A percentile compares a stretch with the other conserved stretches of the same genome.
Evolutionary conservation across 1,140 invertebrate genomes (phyloP).

Genomic region (Drosophila ercepeae): DNA sequence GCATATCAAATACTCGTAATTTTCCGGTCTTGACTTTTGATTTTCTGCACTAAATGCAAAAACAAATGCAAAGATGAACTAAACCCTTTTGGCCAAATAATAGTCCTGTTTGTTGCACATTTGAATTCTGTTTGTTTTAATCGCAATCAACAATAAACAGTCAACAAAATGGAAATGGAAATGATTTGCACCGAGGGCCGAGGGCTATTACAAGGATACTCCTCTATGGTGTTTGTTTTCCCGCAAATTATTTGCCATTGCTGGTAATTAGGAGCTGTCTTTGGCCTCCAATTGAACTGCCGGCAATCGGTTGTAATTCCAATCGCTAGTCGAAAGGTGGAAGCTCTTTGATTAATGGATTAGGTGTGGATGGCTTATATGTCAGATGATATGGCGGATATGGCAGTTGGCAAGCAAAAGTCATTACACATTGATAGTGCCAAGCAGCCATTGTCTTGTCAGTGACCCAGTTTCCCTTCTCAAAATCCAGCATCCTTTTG

Average conservation of each 20-base stretch:
- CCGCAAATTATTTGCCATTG: slow-evolving; percentile 52
- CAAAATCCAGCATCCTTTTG: neutral
- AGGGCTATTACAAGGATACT: slow-evolving; percentile 46
- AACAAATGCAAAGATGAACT: slow-evolving; percentile 16
- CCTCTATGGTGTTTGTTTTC: slow-evolving; percentile 13
- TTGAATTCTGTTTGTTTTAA: slow-evolving; percentile 19
- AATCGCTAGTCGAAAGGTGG: slow-evolving; percentile 55
- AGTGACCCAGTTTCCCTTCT: slow-evolving; percentile 29
- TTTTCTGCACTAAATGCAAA: slow-evolving; percentile 22
- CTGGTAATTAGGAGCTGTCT: slow-evolving; percentile 52
- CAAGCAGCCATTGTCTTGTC: slow-evolving; percentile 27
- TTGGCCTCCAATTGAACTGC: slow-evolving; percentile 27
- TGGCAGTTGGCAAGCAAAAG: slow-evolving; percentile 13
- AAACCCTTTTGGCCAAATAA: slow-evolving; percentile 12
- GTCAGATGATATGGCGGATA: slow-evolving; percentile 3
- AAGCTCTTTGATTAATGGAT: slow-evolving; percentile 37
- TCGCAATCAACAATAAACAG: slow-evolving; percentile 14
- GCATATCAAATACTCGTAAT: slow-evolving; percentile 36
- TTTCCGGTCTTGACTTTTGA: slow-evolving; percentile 14
- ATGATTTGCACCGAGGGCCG: slow-evolving; percentile 20
- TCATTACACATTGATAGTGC: slow-evolving; percentile 49
- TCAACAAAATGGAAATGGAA: slow-evolving; percentile 14
- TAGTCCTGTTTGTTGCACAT: slow-evolving; percentile 23
- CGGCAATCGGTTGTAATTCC: too few relatives aligned
- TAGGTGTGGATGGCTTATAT: slow-evolving; percentile 50